A percentile compares a stretch with the other conserved stretches of the same genome.
These are phyloP conservation scores for Idaea straminata DNA, from an alignment of 2,888 invertebrate species.

Conservation along the genomic window DNA sequence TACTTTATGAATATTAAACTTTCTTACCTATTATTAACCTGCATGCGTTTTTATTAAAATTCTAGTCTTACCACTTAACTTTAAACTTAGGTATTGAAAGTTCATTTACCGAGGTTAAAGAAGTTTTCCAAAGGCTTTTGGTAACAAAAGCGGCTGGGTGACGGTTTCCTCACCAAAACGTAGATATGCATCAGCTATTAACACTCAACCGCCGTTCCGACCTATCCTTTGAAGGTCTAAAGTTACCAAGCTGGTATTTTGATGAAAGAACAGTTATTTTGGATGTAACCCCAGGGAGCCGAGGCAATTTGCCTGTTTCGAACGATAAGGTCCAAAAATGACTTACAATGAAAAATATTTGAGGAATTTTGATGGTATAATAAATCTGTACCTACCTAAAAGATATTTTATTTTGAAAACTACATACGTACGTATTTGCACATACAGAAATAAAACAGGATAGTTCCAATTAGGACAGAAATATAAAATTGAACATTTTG, in stretches of 20 bases:
- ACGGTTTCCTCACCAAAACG: constrained; percentile 48
- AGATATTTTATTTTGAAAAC: neutral
- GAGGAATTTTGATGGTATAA: neutral
- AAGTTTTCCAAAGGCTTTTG: constrained; percentile 24
- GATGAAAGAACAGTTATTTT: constrained; percentile 51
- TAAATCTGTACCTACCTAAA: neutral
- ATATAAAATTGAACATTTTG: no score
- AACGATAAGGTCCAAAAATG: constrained; percentile 12
- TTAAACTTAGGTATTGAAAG: constrained; percentile 22
- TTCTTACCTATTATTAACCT: neutral
- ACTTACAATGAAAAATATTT: neutral
- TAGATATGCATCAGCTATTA: constrained; percentile 61
- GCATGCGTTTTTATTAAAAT: neutral
- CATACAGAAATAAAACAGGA: neutral
- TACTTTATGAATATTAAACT: no score
- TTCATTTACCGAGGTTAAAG: constrained; percentile 28
- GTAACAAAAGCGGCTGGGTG: constrained; percentile 41
- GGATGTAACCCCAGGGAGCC: constrained; percentile 42
- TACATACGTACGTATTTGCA: neutral
- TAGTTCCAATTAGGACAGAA: no score
- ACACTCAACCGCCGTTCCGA: constrained; percentile 47
- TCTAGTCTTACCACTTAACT: neutral
- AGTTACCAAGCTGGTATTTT: constrained; percentile 39
- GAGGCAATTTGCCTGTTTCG: constrained; percentile 40
- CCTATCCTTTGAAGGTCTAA: constrained; percentile 47